Evolutionary conservation across 1,140 invertebrate species (phyloP), one percentile per base, ranked within the genome.

Genomic region (Dendroctonus ponderosae): DNA sequence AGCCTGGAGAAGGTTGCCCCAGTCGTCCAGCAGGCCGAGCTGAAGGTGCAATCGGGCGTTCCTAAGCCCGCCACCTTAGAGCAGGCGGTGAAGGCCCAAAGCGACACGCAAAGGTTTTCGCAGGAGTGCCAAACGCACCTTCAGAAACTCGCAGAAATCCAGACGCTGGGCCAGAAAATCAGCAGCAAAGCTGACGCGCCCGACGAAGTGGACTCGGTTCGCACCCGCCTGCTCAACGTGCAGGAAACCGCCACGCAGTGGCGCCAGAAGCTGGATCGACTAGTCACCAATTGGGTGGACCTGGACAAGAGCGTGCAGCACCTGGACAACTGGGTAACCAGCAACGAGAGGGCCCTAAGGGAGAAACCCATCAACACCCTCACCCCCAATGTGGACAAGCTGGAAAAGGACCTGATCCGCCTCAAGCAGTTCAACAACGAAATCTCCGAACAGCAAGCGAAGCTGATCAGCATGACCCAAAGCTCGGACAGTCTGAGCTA

Each of bases 21-120:
- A 3, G 95, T 93, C 89, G 85, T 97, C 61, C 90, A 94, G 75
- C 84, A 92, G 75, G 91, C 90, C 26, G 93, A 96, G 82, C 80
- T 88, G 8, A 89, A 89, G 78, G 81, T 90, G 40, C 85, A 87
- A 59, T 85, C 85, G 67, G 87, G 88, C 54, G 78, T 90, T 44
- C 85, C 88, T 70, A 89, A 91, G 78, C 90, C 90, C n/a, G 77
- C 86, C 2, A 88, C 85, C 51, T 79, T 97, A 26, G 78, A 87
- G 68, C 93, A 97, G 82, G 92, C 92, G 0, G 83, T 88, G 66
- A 84, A 89, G 71, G 83, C 92, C 75, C 85, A 92, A 75, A 81
- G 88, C 62, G 84, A 85, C 69, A 87, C 87, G 41, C 85, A 82
- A 80, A 78, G 83, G 62, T 86, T 94, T 74, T 83, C 91, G 71